These are phyloP conservation scores for Himalopsyche kuldschensis DNA, from an alignment of 2,888 invertebrate species.

Conservation along the genomic window DNA sequence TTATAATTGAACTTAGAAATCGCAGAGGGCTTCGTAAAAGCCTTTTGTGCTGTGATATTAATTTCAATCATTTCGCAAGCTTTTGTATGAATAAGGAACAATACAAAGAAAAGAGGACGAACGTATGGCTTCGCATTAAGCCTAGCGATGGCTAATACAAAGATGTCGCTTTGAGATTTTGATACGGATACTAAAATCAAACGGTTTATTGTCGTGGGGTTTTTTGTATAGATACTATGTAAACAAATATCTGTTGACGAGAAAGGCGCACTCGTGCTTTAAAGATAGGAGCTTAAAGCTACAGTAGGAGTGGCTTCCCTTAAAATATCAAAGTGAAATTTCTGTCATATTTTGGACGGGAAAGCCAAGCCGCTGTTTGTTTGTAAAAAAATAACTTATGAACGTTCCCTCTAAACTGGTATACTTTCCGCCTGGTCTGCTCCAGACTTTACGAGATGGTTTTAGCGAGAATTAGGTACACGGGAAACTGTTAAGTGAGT, in stretches of 20 bases:
- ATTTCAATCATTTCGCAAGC: background rate
- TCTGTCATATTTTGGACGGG: background rate
- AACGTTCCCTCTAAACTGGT: background rate
- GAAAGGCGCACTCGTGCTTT: background rate
- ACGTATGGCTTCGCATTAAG: background rate
- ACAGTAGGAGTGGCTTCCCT: background rate
- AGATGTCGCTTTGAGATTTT: background rate
- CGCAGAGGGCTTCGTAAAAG: background rate
- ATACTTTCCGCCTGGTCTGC: background rate
- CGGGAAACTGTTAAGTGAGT: background rate
- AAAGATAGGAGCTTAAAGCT: background rate
- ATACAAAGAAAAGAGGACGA: background rate
- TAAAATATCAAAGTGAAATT: conserved; percentile 1
- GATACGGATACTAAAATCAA: background rate
- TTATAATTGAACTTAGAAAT: background rate
- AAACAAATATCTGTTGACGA: background rate
- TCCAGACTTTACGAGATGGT: background rate
- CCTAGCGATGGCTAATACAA: background rate
- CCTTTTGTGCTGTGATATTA: background rate
- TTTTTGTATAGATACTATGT: background rate
- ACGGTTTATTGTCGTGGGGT: background rate
- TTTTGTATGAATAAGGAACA: background rate
- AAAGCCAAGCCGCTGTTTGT: background rate
- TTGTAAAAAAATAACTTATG: background rate
- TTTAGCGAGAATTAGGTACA: background rate